phyloP scores from a whole-genome alignment of 2,888 invertebrate genomes.

The Drosophila meridionalis region DNA sequence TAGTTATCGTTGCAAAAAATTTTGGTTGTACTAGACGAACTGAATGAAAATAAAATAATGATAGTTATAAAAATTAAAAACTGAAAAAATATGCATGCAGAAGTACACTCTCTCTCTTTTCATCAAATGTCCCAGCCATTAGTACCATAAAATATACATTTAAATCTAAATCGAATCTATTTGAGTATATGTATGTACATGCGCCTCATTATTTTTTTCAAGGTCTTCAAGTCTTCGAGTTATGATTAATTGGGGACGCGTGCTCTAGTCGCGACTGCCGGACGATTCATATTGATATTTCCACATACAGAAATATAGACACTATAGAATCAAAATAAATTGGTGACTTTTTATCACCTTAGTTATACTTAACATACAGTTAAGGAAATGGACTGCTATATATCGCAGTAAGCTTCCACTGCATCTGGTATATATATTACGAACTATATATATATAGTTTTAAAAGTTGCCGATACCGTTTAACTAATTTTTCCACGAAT shows the following conservation, averaged over 20 bases:
- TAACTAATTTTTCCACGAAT: too few relatives aligned
- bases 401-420: neutral
- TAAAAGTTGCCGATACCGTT: too few relatives aligned
- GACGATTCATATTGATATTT: neutral
- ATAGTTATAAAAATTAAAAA: neutral
- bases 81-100: neutral
- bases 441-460: too few relatives aligned
- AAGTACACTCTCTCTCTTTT: neutral
- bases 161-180: too few relatives aligned
- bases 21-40: slow-evolving; percentile 67
- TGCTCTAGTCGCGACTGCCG: neutral
- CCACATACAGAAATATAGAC: neutral
- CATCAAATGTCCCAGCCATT: neutral
- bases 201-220: neutral
- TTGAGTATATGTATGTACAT: too few relatives aligned
- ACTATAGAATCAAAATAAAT: neutral
- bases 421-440: neutral
- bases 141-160: neutral
- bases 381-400: neutral
- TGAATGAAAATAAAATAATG: slow-evolving; percentile 12
- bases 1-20: slow-evolving; percentile 55
- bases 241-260: neutral
- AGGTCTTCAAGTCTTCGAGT: neutral
- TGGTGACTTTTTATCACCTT: neutral
- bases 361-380: neutral